Evolutionary conservation across 2,113 vertebrate species (phyloP).

Genomic region (Malurus elegans): DNA sequence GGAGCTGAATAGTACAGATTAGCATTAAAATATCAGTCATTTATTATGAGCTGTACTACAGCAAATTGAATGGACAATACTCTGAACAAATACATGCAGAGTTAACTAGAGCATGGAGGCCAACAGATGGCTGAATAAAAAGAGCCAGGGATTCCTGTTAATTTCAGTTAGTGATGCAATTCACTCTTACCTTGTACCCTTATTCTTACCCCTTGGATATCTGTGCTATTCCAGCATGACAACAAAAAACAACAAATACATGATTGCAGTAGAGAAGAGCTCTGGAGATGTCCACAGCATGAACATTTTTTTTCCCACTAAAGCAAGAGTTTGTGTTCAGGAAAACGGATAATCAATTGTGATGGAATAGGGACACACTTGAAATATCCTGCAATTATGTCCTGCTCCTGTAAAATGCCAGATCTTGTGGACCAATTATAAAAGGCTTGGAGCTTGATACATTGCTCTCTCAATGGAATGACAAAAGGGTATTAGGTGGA

Average conservation of each 20-base stretch:
- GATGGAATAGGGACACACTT: background rate
- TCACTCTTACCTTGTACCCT: background rate
- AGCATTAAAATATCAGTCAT: constrained; percentile 47
- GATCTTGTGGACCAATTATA: background rate
- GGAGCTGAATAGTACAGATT: constrained; percentile 21
- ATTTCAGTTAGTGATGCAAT: background rate
- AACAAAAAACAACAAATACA: background rate
- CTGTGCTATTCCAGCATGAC: background rate
- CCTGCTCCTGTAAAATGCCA: background rate
- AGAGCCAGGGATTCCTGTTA: background rate
- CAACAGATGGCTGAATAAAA: constrained; percentile 8
- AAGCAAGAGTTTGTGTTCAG: background rate
- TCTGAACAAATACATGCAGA: background rate
- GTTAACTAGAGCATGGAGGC: constrained; percentile 1
- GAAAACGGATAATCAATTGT: background rate
- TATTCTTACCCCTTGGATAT: background rate
- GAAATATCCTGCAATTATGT: background rate
- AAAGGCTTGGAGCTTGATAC: background rate
- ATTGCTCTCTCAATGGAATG: background rate
- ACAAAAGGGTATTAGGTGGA: background rate
- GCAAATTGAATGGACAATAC: constrained; percentile 3
- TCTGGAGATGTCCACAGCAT: background rate
- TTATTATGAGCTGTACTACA: constrained; percentile 23
- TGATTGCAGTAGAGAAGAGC: background rate
- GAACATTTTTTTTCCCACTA: background rate